These are phyloP conservation scores for Poeciliopsis presidionis DNA, from an alignment of 2,797 vertebrate species.

Conservation along the genomic window DNA sequence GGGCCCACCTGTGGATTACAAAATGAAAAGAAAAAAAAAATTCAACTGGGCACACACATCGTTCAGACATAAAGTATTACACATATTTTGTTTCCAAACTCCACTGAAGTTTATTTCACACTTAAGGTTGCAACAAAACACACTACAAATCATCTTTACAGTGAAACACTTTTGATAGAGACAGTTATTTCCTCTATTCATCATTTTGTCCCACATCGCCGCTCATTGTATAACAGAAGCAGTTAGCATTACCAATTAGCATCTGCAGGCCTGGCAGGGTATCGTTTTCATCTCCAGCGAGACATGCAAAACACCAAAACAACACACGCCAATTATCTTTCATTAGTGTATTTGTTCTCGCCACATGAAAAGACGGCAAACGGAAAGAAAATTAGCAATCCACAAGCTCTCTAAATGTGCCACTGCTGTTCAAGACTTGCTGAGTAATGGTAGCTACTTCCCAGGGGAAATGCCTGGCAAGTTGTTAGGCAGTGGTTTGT, in stretches of 20 bases:
- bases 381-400: conserved; percentile 32
- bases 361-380: conserved; percentile 55
- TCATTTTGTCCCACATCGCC: conserved; percentile 28
- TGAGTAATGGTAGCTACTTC: conserved; percentile 43
- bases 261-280: conserved; percentile 53
- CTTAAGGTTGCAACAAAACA: no score
- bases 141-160: no score
- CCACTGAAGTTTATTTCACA: no score
- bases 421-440: conserved; percentile 39
- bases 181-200: conserved; percentile 1
- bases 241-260: conserved; percentile 68
- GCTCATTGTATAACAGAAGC: conserved; percentile 57
- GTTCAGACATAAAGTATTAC: no score
- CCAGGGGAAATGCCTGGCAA: conserved; percentile 33
- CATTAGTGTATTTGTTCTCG: conserved; percentile 70
- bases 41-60: no score
- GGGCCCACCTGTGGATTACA: no score
- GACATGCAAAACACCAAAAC: conserved; percentile 55
- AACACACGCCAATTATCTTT: conserved; percentile 67
- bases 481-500: conserved; percentile 38
- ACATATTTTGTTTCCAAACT: no score
- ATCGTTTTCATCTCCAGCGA: conserved; percentile 55
- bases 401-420: conserved; percentile 32
- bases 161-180: conserved; percentile 2
- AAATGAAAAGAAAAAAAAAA: no score